Evolutionary conservation across 92 coral and sea anemone species (phyloP), one percentile per base, ranked within the genome.

Genomic region (Porites cylindrica): DNA sequence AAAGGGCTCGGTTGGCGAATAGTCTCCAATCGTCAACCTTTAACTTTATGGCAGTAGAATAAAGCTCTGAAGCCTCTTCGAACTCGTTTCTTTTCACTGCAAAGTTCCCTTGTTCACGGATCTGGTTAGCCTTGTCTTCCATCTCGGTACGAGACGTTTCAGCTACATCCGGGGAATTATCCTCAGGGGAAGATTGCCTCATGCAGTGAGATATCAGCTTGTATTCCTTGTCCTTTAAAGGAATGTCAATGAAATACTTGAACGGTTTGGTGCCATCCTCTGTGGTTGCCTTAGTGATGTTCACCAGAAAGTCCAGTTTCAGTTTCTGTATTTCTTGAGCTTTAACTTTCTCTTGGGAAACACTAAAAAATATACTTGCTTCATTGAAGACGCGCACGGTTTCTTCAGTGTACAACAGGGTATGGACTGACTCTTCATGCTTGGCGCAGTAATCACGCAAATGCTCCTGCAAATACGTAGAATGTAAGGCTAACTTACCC

Each of bases 191-290:
- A 23, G 59, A 60, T 1, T 74, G 58, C 56, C 66, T 81, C 91
- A 94, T 94, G 70, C 97, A 92, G 58, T 80, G 89, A 19, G 90
- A 92, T 18, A 89, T 82, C 11, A 93, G 59, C 70, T 86, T 94
- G 87, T 75, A 89, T 21, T 92, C 52, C 47, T 51, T 38, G 38
- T 67, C 79, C 50, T 60, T 78, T 14, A 88, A 38, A 38, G 43
- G 43, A 3, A 38, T 38, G 43, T 38, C 6, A 4, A 38, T 3
- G 0, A 38, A 38, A 38, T 38, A 4, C 43, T 38, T 38, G 43
- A 38, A 38, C 43, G 0, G 53, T 10, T 54, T 73, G 56, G 75
- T 24, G 59, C 73, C 79, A 70, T 90, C 89, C 26, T 38, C 84
- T 20, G 77, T 12, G 0, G 88, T 23, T 32, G 73, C 58, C 59